Conservation (phyloP, 2,797 vertebrate species). For the Enteromius mattozi region DNA sequence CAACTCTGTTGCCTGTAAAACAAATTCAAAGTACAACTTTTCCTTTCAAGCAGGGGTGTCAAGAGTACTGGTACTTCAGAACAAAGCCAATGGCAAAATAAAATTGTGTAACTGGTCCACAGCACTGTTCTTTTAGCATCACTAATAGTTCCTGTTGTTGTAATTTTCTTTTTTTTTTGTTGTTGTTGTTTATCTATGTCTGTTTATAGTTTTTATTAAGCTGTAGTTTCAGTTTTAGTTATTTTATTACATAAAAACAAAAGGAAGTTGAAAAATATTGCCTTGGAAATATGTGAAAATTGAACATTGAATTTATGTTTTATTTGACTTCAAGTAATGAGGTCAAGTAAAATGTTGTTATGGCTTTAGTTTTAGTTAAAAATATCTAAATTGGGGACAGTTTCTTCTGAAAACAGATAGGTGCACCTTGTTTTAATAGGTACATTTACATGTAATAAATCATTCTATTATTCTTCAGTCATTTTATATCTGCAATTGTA, state of each 20-base stretch:
- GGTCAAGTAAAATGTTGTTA: background rate
- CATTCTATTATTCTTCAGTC: background rate
- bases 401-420: too few relatives aligned
- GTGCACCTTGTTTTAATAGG: too few relatives aligned
- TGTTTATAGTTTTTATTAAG: background rate
- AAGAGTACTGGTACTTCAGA: background rate
- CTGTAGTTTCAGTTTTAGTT: background rate
- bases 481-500: background rate
- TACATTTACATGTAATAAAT: background rate
- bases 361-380: background rate
- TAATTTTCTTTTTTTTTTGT: background rate
- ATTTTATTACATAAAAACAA: background rate
- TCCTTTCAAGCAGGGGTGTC: background rate
- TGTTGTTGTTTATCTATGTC: background rate
- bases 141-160: background rate
- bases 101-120: background rate
- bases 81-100: background rate
- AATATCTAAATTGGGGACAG: background rate
- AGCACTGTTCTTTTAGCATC: background rate
- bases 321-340: too few relatives aligned
- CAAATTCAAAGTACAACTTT: background rate
- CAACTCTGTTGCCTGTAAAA: constrained; percentile 82
- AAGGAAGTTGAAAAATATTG: background rate
- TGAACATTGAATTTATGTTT: too few relatives aligned
- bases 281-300: background rate